Evolutionary conservation across 2,888 invertebrate species (phyloP), one percentile per base, ranked within the genome.

Genomic region (Tridacna crocea): DNA sequence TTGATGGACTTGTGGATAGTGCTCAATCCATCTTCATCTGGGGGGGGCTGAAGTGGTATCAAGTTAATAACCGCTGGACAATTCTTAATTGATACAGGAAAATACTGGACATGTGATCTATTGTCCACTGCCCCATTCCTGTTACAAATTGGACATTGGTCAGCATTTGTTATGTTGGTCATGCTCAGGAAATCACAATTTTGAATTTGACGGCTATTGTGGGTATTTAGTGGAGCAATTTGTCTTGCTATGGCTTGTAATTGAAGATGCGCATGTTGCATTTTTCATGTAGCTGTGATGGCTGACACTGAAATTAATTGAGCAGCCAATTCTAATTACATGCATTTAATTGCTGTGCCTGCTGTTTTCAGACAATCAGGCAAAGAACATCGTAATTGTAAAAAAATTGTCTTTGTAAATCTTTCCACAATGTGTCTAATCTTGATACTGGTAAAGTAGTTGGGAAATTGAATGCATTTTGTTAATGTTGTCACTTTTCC

Each of bases 141-240:
- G 72, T 68, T 74, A 74, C 46, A 51, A 66, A 22, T 68, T 19
- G 17, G 36, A 81, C 73, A 68, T 26, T 61, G 51, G 47, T 66
- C 36, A 75, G 73, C 73, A 81, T 81, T 63, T 81, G 75, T 81
- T 75, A 81, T 77, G 60, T 81, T 68, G 77, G 81, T 74, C 81
- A 77, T 61, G 24, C 46, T 61, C 68, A 27, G 47, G 58, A 78
- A 82, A 79, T 55, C 61, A 70, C 63, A 63, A 70, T 70, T 75
- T 63, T 27, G 47, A 22, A 24, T 27, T 60, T 17, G 63, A 60
- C 11, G 63, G 51, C 58, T 55, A 66, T 74, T 79, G 12, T 55
- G 51, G 55, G 72, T 48, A 77, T 74, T 77, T 74, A 81, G 81
- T 26, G 36, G 17, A 73, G 68, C 70, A 74, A 81, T 81, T 81